Percentiles rank a stretch among this genome's conserved stretches.
phyloP scores from a whole-genome alignment of 53 echinoderm and acorn worm species.

The Luidia sarsii region DNA sequence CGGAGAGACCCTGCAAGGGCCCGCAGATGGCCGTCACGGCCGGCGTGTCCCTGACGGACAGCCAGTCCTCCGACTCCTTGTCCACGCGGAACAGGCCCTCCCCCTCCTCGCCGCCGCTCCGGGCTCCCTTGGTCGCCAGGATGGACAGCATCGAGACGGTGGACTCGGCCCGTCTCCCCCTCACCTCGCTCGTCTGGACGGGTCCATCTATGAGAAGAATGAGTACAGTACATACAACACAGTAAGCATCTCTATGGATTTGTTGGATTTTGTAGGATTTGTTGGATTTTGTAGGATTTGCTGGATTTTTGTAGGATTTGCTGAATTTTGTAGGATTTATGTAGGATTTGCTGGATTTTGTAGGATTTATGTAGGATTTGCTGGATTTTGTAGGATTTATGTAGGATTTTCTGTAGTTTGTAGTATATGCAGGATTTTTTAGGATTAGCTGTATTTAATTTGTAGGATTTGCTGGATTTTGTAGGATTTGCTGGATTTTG shows the following conservation, averaged over 20 bases:
- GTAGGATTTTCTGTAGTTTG: too few relatives aligned
- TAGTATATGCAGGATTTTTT: too few relatives aligned
- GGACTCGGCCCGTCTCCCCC: not conserved
- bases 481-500: too few relatives aligned
- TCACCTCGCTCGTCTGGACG: not conserved
- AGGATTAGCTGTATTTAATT: too few relatives aligned
- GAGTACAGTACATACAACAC: not conserved
- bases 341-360: too few relatives aligned
- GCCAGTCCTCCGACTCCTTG: slow-evolving; percentile 28
- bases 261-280: not conserved
- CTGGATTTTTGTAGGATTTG: too few relatives aligned
- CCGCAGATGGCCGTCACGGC: slow-evolving; percentile 59
- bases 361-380: too few relatives aligned
- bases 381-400: too few relatives aligned
- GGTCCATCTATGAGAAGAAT: not conserved
- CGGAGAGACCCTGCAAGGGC: slow-evolving; percentile 69
- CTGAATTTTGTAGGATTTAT: too few relatives aligned
- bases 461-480: too few relatives aligned
- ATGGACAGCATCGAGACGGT: not conserved
- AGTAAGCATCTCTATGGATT: not conserved
- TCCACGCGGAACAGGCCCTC: not conserved
- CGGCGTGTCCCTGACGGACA: slow-evolving; percentile 48
- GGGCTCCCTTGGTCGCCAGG: not conserved
- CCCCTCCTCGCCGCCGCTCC: not conserved
- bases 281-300: too few relatives aligned